phyloP scores from a whole-genome alignment of 2,797 vertebrate genomes.

The Sylvilagus floridanus region DNA sequence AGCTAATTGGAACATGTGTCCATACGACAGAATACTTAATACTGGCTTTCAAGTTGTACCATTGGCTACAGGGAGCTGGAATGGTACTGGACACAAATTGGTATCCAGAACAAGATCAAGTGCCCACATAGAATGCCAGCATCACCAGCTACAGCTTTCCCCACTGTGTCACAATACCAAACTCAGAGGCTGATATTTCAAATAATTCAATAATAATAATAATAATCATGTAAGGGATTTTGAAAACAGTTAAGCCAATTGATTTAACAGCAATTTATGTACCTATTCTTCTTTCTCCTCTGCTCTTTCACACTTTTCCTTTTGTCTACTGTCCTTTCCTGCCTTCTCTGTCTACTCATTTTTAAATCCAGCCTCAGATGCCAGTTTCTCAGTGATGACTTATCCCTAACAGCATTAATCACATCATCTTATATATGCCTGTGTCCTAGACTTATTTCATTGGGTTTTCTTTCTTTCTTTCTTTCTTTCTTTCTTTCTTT shows the following conservation, averaged over 20 bases:
- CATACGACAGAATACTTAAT: not conserved
- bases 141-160: too few species aligned
- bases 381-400: not conserved
- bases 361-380: slow-evolving; percentile 9
- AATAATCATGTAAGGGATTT: not conserved
- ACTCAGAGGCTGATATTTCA: not conserved
- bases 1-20: not conserved
- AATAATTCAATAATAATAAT: slow-evolving; percentile 1
- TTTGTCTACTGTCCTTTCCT: not conserved
- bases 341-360: not conserved
- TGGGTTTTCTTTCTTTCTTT: not conserved
- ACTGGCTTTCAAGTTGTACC: not conserved
- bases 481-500: not conserved
- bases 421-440: not conserved
- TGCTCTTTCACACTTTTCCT: not conserved
- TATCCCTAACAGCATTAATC: not conserved
- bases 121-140: too few species aligned
- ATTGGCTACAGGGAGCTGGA: not conserved
- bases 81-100: not conserved
- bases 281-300: not conserved
- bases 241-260: slow-evolving; percentile 18
- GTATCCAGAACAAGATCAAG: too few species aligned
- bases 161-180: too few species aligned
- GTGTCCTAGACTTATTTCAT: not conserved
- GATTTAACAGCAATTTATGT: not conserved